phyloP scores from a whole-genome alignment of 2,797 vertebrate species.

The Numenius phaeopus region DNA sequence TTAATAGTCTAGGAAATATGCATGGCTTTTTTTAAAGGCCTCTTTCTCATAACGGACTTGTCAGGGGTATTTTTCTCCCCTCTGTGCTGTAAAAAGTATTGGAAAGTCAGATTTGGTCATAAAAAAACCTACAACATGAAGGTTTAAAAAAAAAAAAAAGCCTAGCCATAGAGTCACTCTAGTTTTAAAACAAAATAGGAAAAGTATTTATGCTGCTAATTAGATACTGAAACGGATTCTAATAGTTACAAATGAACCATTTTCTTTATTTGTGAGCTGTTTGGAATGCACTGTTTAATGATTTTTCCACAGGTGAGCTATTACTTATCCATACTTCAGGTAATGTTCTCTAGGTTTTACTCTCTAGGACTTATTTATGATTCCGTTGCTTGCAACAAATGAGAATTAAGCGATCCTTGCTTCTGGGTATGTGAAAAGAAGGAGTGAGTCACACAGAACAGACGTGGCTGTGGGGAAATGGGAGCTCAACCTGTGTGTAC shows the following conservation, averaged over 20 bases:
- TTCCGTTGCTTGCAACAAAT: neutral
- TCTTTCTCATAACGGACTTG: neutral
- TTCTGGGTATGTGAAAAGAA: neutral
- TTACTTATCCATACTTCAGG: neutral
- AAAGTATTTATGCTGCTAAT: neutral
- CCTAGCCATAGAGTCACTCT: neutral
- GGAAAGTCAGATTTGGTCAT: neutral
- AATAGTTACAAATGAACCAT: neutral
- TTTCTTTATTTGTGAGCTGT: neutral
- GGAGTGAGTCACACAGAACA: neutral
- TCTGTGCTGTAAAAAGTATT: neutral
- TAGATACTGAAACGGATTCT: neutral
- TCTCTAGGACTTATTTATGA: neutral
- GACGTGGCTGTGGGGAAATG: neutral
- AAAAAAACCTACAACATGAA: neutral
- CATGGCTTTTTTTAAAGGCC: neutral
- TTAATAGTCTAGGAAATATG: neutral
- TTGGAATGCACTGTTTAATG: neutral
- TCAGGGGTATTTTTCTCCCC: neutral
- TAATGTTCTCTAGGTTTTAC: neutral
- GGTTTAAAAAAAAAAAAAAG: neutral
- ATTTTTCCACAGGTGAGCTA: neutral
- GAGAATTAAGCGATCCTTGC: neutral
- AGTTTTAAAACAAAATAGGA: neutral
- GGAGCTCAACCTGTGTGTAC: neutral